phyloP scores from a whole-genome alignment of 1,140 invertebrate genomes.

The Amphibalanus amphitrite region DNA sequence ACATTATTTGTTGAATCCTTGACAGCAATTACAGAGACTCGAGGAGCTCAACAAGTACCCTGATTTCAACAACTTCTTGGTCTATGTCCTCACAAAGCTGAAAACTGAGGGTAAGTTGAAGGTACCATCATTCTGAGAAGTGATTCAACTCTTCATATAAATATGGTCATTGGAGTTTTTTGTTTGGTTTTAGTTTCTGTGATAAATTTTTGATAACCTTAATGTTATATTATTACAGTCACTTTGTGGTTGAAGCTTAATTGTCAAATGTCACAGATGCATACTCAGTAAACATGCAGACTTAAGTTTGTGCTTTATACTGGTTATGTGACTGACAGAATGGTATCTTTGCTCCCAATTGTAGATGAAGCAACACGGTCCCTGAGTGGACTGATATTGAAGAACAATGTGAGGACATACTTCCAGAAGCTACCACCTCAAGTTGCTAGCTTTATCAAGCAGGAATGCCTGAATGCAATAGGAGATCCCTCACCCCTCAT shows the following conservation, averaged over 20 bases:
- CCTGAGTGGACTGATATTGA: conserved; percentile 89
- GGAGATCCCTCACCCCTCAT: conserved; percentile 89
- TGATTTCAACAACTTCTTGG: conserved; percentile 98
- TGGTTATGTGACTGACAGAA: conserved; percentile 7
- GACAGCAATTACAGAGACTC: conserved; percentile 54
- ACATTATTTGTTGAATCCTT: too few species aligned
- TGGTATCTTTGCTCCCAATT: conserved; percentile 12
- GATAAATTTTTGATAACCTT: neutral
- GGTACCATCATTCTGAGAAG: too few species aligned
- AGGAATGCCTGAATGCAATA: conserved; percentile 81
- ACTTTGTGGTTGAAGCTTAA: neutral
- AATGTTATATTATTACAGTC: conserved; percentile 5
- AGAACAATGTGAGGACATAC: conserved; percentile 94
- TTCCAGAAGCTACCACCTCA: conserved; percentile 78
- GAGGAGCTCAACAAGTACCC: conserved; percentile 96
- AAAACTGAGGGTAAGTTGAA: conserved; percentile 62
- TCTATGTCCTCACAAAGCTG: conserved; percentile 92
- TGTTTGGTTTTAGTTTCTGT: conserved; percentile 7
- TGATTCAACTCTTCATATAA: too few species aligned
- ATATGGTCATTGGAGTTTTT: conserved; percentile 1
- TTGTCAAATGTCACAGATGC: too few species aligned
- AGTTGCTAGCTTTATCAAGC: conserved; percentile 74
- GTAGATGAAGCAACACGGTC: conserved; percentile 90
- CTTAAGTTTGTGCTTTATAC: neutral
- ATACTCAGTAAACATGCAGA: neutral